A percentile compares a stretch with the other conserved stretches of the same genome.
Evolutionary conservation across 2,113 vertebrate species (phyloP).

Genomic region (Verasper variegatus): DNA sequence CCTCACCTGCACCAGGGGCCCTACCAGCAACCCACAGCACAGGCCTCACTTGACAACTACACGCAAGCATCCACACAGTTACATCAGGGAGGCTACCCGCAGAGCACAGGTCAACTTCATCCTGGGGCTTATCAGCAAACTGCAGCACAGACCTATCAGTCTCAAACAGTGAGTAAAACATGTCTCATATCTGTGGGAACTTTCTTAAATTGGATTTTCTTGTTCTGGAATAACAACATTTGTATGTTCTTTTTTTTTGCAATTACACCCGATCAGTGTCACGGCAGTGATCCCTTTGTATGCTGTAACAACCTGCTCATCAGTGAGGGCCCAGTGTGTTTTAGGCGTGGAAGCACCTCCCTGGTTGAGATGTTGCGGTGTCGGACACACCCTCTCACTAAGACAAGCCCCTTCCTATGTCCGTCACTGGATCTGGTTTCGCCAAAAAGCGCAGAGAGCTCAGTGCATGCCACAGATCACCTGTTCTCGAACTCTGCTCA

Average conservation of each 20-base stretch:
- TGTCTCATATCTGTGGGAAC: conserved; percentile 10
- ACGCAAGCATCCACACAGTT: conserved; percentile 77
- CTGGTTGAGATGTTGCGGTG: conserved; percentile 62
- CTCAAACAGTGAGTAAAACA: conserved; percentile 78
- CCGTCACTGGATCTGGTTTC: conserved; percentile 11
- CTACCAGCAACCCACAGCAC: conserved; percentile 78
- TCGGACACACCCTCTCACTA: conserved; percentile 39
- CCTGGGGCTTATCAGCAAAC: conserved; percentile 65
- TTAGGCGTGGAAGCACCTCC: conserved; percentile 67
- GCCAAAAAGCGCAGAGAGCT: conserved; percentile 16
- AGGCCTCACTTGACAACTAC: conserved; percentile 73
- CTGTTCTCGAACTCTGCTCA: conserved; percentile 21
- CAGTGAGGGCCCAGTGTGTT: conserved; percentile 45
- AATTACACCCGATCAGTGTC: conserved; percentile 57
- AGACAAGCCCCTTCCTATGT: conserved; percentile 33
- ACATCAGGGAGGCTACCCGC: conserved; percentile 71
- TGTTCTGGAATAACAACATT: conserved; percentile 32
- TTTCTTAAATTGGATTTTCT: background rate
- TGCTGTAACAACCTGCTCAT: conserved; percentile 44
- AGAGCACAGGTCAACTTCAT: conserved; percentile 61
- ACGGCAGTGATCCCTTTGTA: conserved; percentile 64
- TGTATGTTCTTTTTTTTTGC: conserved; percentile 49
- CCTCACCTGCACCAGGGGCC: conserved; percentile 70
- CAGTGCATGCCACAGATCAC: conserved; percentile 14
- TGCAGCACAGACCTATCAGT: conserved; percentile 70